Evolutionary conservation across 2,888 invertebrate species (phyloP), one percentile per base, ranked within the genome.

Genomic region (Hydrotaea diabolus): DNA sequence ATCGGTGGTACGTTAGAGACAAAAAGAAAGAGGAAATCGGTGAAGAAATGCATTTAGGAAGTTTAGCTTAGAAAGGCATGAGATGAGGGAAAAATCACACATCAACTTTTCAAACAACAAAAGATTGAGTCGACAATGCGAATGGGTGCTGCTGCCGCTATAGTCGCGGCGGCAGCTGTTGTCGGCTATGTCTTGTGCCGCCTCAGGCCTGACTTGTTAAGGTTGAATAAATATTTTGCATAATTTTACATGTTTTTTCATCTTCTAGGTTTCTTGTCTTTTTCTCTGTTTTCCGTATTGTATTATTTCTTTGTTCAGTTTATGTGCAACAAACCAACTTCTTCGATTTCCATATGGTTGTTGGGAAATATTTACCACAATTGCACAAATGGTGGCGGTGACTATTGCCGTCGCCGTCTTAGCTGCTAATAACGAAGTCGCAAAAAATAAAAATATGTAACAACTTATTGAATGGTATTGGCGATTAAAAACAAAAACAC

Each of bases 341-440:
- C 71, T 82, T 74, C 64, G 77, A 82, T 80, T 77, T 80, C 77
- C 74, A 82, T 64, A 49, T 73, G 26, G 71, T 82, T 85, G 71
- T 82, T 85, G 82, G 82, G 82, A 80, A 85, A 85, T 21, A 46
- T 82, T 85, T 82, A 82, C 82, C 85, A 85, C 82, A 85, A 79
- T 71, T 80, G 72, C 55, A 43, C 66, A 79, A 80, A 80, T 75
- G 78, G 21, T 39, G 23, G 23, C n/a, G 43, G 19, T n/a, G 2
- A n/a, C n/a, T 2, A n/a, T 49, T 49, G 62, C 15, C 62, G 62
- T 62, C 9, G 62, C 8, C 15, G 59, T 43, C 43, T 43, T 43
- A 43, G 43, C 9, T 15, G 43, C 3, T n/a, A 49, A n/a, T 13
- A 49, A n/a, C 49, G 49, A 49, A 15, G 49, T 49, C 26, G 26